These are phyloP conservation scores for Julus scanicus DNA, from an alignment of 2,888 invertebrate genomes.

Conservation along the genomic window DNA sequence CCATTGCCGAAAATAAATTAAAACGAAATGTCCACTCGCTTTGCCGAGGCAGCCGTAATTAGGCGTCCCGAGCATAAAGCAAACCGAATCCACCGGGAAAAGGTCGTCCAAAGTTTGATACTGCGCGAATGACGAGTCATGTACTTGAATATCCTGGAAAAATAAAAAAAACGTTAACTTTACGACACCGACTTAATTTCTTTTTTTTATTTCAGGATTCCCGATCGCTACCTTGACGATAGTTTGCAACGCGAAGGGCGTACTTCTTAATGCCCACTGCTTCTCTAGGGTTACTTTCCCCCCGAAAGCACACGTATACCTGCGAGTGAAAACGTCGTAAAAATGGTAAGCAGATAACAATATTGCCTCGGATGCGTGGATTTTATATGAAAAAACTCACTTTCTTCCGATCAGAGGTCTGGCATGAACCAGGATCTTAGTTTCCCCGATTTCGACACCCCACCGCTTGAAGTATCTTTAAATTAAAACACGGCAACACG, in stretches of 20 bases:
- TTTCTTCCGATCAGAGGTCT: constrained; percentile 77
- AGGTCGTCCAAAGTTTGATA: constrained; percentile 72
- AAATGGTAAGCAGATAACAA: neutral
- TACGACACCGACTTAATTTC: constrained; percentile 59
- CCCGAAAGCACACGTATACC: constrained; percentile 69
- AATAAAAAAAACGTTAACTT: constrained; percentile 62
- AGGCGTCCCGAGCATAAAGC: constrained; percentile 82
- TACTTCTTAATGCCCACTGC: constrained; percentile 74
- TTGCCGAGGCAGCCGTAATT: constrained; percentile 84
- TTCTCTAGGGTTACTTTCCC: constrained; percentile 76
- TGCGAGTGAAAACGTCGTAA: constrained; percentile 61
- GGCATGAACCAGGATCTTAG: constrained; percentile 74
- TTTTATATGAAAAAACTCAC: constrained; percentile 64
- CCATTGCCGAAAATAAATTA: neutral
- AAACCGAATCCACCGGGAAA: constrained; percentile 75
- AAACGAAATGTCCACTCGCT: constrained; percentile 67
- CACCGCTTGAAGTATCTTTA: constrained; percentile 74
- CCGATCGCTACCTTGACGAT: constrained; percentile 69
- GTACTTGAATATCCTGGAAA: constrained; percentile 64
- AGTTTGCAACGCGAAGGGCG: constrained; percentile 78
- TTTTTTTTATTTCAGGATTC: neutral
- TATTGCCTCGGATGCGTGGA: neutral
- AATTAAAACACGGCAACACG: constrained; percentile 54
- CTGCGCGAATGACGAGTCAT: constrained; percentile 67
- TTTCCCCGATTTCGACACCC: constrained; percentile 81